phyloP scores from a whole-genome alignment of 2,797 vertebrate species.

The Lithobates pipiens region DNA sequence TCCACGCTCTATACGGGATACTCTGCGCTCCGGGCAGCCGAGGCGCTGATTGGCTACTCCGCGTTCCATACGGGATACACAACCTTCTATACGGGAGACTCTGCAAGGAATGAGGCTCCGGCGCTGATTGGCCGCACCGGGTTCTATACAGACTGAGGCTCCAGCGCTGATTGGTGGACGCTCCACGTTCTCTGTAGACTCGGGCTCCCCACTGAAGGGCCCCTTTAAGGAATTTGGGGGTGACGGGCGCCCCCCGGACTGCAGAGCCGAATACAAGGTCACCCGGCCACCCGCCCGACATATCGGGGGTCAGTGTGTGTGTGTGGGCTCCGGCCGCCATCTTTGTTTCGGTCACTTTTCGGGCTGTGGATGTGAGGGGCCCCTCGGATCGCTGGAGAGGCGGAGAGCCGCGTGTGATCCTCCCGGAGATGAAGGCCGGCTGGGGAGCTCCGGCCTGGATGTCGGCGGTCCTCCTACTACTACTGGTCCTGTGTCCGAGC shows the following conservation, averaged over 20 bases:
- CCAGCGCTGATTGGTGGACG: not conserved
- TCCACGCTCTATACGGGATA: no score
- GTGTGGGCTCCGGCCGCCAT: conserved; percentile 53
- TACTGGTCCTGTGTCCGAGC: conserved; percentile 33
- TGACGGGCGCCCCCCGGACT: conserved; percentile 19
- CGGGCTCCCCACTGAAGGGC: not conserved
- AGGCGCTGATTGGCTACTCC: no score
- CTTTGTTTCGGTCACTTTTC: conserved; percentile 34
- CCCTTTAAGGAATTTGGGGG: conserved; percentile 17
- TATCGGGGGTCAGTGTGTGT: conserved; percentile 13
- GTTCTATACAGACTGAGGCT: no score
- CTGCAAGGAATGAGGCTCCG: no score
- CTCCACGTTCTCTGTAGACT: no score
- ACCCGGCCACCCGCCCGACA: not conserved
- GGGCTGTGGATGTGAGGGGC: conserved; percentile 47
- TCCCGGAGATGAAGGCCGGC: conserved; percentile 55
- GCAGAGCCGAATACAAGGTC: conserved; percentile 37
- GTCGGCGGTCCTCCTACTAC: conserved; percentile 23
- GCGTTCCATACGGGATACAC: no score
- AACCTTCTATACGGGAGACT: no score
- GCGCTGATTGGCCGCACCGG: not conserved
- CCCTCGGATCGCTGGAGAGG: conserved; percentile 22
- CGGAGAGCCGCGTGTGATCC: not conserved
- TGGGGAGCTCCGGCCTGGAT: conserved; percentile 47
- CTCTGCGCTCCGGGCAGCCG: no score